Conservation (phyloP, 2,113 vertebrate genomes). For the Myrmecophaga tridactyla region DNA sequence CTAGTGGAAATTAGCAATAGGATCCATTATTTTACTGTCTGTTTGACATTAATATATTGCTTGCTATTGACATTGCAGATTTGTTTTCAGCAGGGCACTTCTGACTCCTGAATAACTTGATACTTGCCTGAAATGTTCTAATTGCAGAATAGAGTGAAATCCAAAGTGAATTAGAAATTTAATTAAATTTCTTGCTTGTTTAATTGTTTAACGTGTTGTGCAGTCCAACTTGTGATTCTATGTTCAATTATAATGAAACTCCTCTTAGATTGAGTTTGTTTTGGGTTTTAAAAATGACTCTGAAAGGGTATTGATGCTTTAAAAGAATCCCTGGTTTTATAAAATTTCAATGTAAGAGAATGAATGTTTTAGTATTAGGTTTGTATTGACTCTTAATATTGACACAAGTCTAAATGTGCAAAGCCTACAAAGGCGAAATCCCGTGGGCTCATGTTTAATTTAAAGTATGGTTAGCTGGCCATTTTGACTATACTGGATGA, state of each 20-base stretch:
- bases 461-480: slow-evolving; percentile 52
- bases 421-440: slow-evolving; percentile 53
- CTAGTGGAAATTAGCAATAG: not conserved
- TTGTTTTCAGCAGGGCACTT: not conserved
- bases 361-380: slow-evolving; percentile 63
- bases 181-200: slow-evolving; percentile 67
- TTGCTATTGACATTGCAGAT: not conserved
- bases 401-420: slow-evolving; percentile 53
- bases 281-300: slow-evolving; percentile 46
- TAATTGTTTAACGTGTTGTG: slow-evolving; percentile 61
- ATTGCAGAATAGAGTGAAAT: slow-evolving; percentile 44
- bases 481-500: slow-evolving; percentile 12
- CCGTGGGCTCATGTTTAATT: slow-evolving; percentile 58
- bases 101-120: not conserved
- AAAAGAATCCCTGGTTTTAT: slow-evolving; percentile 54
- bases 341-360: slow-evolving; percentile 55
- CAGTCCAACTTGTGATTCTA: slow-evolving; percentile 39
- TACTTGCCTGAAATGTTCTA: slow-evolving; percentile 11
- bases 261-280: slow-evolving; percentile 50
- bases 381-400: slow-evolving; percentile 70
- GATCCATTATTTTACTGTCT: not conserved
- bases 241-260: slow-evolving; percentile 63
- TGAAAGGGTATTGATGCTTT: slow-evolving; percentile 60
- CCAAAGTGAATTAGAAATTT: slow-evolving; percentile 61
- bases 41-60: not conserved